Evolutionary conservation across 2,797 vertebrate species (phyloP).

Genomic region (Silurus aristotelis): DNA sequence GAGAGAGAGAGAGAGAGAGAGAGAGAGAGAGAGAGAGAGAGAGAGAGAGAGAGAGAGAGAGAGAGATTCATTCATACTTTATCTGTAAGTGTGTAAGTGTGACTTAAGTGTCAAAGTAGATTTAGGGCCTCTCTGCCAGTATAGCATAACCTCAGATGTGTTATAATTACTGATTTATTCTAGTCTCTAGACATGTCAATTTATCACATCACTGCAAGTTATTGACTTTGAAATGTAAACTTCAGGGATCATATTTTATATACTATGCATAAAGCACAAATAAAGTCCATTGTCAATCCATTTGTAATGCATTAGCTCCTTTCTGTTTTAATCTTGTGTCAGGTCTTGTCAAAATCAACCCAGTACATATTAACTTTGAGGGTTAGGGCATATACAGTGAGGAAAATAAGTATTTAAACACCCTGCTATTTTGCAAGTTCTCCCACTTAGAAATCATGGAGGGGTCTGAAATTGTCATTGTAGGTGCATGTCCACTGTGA

Average conservation of each 20-base stretch:
- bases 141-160: background rate
- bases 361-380: background rate
- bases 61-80: background rate
- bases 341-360: background rate
- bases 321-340: background rate
- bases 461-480: too few relatives aligned
- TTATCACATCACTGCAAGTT: background rate
- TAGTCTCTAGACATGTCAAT: background rate
- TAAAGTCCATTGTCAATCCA: background rate
- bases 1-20: too few relatives aligned
- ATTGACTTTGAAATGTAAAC: constrained; percentile 21
- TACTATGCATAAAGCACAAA: background rate
- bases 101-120: background rate
- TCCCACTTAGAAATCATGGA: too few relatives aligned
- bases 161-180: background rate
- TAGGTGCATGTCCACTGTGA: too few relatives aligned
- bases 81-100: background rate
- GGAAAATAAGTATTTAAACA: too few relatives aligned
- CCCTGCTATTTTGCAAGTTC: too few relatives aligned
- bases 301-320: constrained; percentile 1
- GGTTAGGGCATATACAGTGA: too few relatives aligned
- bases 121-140: background rate
- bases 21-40: too few relatives aligned
- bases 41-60: too few relatives aligned
- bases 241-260: background rate